phyloP scores from a whole-genome alignment of 2,888 invertebrate species.

The Lasiommata megera region DNA sequence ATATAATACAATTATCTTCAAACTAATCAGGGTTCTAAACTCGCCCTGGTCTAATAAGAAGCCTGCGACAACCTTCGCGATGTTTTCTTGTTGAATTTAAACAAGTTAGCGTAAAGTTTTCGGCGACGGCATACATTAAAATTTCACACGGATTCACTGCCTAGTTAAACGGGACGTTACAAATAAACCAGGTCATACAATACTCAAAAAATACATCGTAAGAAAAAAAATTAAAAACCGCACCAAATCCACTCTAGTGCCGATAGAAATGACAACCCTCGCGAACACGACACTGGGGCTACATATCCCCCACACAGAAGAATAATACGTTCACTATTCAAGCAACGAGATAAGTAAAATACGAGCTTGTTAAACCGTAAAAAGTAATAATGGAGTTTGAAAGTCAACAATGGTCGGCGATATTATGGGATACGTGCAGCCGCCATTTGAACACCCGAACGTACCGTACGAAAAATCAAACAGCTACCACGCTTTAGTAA shows the following conservation, averaged over 20 bases:
- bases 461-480: conserved; percentile 7
- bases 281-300: conserved; percentile 16
- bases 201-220: neutral
- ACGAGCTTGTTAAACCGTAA: conserved; percentile 80
- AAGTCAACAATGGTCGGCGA: conserved; percentile 73
- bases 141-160: no score
- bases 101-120: no score
- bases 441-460: conserved; percentile 39
- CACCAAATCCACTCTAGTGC: conserved; percentile 28
- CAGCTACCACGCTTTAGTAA: conserved; percentile 25
- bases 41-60: no score
- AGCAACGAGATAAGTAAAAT: conserved; percentile 77
- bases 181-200: neutral
- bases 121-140: no score
- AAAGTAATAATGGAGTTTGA: conserved; percentile 75
- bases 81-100: no score
- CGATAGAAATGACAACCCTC: conserved; percentile 42
- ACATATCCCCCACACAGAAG: conserved; percentile 39
- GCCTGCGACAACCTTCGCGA: no score
- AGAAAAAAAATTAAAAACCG: no score
- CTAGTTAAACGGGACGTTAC: no score
- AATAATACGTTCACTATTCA: conserved; percentile 72
- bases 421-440: conserved; percentile 53
- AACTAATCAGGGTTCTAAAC: no score
- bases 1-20: no score